phyloP scores from a whole-genome alignment of 2,113 vertebrate genomes.

The Hyperoodon ampullatus region DNA sequence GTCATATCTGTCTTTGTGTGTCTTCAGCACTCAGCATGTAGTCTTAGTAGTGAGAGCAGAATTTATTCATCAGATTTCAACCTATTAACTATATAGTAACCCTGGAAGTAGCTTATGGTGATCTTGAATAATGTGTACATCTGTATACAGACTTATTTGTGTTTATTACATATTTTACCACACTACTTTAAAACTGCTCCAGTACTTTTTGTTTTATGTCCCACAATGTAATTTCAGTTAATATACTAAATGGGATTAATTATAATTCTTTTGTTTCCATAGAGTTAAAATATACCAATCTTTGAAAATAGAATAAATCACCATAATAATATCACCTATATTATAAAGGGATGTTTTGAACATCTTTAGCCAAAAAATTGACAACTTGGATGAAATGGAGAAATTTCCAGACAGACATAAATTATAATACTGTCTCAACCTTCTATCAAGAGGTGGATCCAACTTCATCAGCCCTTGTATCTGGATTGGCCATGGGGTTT shows the following conservation, averaged over 20 bases:
- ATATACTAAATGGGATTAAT: not conserved
- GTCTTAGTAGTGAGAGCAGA: constrained; percentile 24
- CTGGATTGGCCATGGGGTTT: not conserved
- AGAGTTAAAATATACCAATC: not conserved
- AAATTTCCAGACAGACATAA: not conserved
- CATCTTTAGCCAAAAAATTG: not conserved
- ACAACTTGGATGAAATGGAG: not conserved
- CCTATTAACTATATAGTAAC: constrained; percentile 39
- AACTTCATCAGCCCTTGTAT: not conserved
- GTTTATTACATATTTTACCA: not conserved
- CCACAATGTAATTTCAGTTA: not conserved
- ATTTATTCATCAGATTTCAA: constrained; percentile 50
- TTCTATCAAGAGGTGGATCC: not conserved
- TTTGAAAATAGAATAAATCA: not conserved
- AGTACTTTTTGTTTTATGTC: not conserved
- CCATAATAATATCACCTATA: not conserved
- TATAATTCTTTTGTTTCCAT: not conserved
- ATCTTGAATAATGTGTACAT: not conserved
- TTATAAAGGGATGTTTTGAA: not conserved
- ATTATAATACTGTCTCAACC: not conserved
- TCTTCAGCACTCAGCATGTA: constrained; percentile 37
- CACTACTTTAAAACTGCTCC: not conserved
- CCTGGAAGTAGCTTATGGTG: not conserved
- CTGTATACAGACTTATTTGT: not conserved
- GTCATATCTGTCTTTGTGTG: constrained; percentile 49